Evolutionary conservation across 2,888 invertebrate genomes (phyloP), one percentile per base, ranked within the genome.

Genomic region (Pachliopta kotzebuea): DNA sequence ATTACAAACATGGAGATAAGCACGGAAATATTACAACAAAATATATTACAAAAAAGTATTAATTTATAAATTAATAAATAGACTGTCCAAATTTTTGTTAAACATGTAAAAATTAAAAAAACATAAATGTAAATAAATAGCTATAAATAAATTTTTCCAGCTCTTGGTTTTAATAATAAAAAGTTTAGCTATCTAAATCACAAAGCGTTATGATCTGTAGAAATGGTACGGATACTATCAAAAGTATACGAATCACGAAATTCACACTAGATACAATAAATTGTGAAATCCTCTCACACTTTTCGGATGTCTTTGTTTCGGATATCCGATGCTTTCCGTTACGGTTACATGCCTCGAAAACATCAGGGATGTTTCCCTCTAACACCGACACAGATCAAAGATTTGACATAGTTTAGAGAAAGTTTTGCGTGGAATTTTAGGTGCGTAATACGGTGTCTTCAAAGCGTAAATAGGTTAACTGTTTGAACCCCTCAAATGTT

Each of bases 351-450:
- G 18, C n/a, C 23, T 18, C 21, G 53, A 53, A 14, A 53, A 53
- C 23, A 53, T 50, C n/a, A 50, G 50, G 21, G 37, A 37, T 45
- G 45, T n/a, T n/a, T 45, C 24, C 24, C 42, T 61, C 54, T 55
- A 54, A 61, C 61, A 54, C 24, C 45, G 61, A 55, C 56, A 49
- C 21, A 55, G 45, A 62, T 62, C 56, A 62, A 62, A 62, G 61
- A 56, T 62, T 56, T 45, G 23, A 29, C 54, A 62, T 62, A 62
- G 61, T 62, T 62, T 49, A 29, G 45, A 55, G 49, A 56, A 45
- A 62, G 55, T 62, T 53, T 21, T 49, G 53, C n/a, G 18, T 1
- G n/a, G 45, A 45, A 45, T 45, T 45, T 45, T 45, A 45, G 45
- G 45, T 45, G 45, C 45, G 45, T 45, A n/a, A n/a, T 45, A 11